Percentiles rank a stretch among this genome's conserved stretches.
These are phyloP conservation scores for Eulithis prunata DNA, from an alignment of 2,888 invertebrate species.

Conservation along the genomic window DNA sequence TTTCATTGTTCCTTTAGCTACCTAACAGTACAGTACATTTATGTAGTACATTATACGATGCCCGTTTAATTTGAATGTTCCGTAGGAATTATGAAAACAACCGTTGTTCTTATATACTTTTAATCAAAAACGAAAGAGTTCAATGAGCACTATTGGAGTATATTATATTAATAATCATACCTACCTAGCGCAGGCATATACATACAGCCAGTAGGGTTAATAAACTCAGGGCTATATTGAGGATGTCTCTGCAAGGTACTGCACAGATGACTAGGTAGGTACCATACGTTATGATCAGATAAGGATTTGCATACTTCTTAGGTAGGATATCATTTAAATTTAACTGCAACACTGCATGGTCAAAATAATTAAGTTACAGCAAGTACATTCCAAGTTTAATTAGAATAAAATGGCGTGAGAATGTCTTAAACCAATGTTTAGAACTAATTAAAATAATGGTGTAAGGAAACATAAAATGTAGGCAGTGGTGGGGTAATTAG, in stretches of 20 bases:
- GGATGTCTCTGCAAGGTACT: conserved; percentile 3
- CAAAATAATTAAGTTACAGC: conserved; percentile 34
- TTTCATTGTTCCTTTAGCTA: conserved; percentile 16
- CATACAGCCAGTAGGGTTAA: background rate
- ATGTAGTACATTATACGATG: conserved; percentile 7
- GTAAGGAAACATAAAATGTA: conserved; percentile 78
- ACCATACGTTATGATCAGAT: conserved; percentile 4
- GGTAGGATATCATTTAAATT: background rate
- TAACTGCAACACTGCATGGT: conserved; percentile 9
- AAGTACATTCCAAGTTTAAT: conserved; percentile 50
- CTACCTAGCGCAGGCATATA: no score
- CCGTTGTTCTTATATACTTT: conserved; percentile 6
- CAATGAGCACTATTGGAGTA: background rate
- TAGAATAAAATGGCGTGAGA: conserved; percentile 72
- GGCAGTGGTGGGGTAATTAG: conserved; percentile 73
- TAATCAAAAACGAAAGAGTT: background rate
- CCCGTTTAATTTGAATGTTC: conserved; percentile 11
- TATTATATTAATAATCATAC: no score
- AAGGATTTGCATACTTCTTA: conserved; percentile 2
- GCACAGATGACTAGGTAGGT: conserved; percentile 6
- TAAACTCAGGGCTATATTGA: conserved; percentile 7
- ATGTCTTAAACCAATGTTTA: conserved; percentile 64
- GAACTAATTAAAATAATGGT: conserved; percentile 80
- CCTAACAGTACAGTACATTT: no score
- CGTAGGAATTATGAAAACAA: conserved; percentile 1